phyloP scores from a whole-genome alignment of 2,113 vertebrate genomes.

The Oryzias melastigma region DNA sequence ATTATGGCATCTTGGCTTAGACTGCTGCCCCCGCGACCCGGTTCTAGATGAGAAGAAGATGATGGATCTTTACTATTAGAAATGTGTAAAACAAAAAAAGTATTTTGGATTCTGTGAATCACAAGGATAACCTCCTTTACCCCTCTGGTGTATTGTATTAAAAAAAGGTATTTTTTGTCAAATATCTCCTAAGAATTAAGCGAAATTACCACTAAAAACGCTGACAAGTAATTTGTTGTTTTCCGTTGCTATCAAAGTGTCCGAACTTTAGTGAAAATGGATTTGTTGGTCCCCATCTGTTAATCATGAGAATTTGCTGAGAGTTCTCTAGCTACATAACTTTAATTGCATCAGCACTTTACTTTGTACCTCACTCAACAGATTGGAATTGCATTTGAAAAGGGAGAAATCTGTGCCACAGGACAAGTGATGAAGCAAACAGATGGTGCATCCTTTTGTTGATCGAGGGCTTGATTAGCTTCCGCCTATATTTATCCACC shows the following conservation, averaged over 20 bases:
- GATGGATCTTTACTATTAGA: no score
- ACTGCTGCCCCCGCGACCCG: no score
- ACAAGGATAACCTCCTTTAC: no score
- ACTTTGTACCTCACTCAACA: conserved; percentile 16
- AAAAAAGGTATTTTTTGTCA: no score
- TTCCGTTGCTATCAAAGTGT: background rate
- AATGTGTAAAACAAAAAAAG: no score
- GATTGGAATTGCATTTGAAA: background rate
- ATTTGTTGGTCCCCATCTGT: conserved; percentile 1
- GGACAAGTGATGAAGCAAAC: conserved; percentile 29
- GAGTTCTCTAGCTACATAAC: conserved; percentile 9
- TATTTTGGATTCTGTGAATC: no score
- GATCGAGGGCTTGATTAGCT: conserved; percentile 52
- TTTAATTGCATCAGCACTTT: background rate
- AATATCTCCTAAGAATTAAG: no score
- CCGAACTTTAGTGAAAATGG: background rate
- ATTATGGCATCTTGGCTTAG: no score
- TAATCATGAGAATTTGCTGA: conserved; percentile 2
- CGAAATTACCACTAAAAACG: no score
- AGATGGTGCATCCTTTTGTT: conserved; percentile 43
- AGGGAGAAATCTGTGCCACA: conserved; percentile 17
- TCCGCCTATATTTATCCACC: conserved; percentile 49
- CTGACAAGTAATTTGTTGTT: background rate
- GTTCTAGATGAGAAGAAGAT: no score
- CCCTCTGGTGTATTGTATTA: no score